phyloP scores from a whole-genome alignment of 2,888 invertebrate genomes.

The Thecophora atra region DNA sequence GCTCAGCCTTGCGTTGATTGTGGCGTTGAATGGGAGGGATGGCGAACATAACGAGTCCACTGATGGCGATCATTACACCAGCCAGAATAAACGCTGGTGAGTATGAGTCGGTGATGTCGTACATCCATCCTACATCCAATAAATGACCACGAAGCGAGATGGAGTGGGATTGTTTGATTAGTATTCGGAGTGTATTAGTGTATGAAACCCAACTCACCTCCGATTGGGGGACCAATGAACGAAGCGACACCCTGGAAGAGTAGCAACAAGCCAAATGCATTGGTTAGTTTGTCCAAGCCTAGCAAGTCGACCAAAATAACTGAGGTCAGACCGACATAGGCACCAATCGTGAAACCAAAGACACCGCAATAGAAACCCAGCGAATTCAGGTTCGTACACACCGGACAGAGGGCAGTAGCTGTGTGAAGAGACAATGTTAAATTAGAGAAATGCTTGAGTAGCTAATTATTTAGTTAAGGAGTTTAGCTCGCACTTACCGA shows the following conservation, averaged over 20 bases:
- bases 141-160: background rate
- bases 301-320: conserved; percentile 94
- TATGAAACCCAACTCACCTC: conserved; percentile 72
- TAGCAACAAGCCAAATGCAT: conserved; percentile 91
- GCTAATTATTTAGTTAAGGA: background rate
- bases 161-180: background rate
- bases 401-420: conserved; percentile 84
- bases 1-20: conserved; percentile 49
- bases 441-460: background rate
- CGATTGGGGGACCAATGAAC: conserved; percentile 90
- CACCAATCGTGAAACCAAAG: conserved; percentile 92
- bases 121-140: conserved; percentile 78
- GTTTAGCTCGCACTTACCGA: conserved; percentile 71
- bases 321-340: conserved; percentile 96
- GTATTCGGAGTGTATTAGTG: too few species aligned
- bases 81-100: conserved; percentile 89
- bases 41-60: conserved; percentile 87
- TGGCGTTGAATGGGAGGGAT: conserved; percentile 78
- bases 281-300: conserved; percentile 92
- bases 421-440: conserved; percentile 41
- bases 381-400: conserved; percentile 77
- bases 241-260: conserved; percentile 95
- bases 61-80: conserved; percentile 84
- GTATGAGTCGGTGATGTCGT: conserved; percentile 80
- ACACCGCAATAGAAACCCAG: conserved; percentile 80